phyloP scores from a whole-genome alignment of 1,140 invertebrate species.

The Diploscapter pachys region DNA sequence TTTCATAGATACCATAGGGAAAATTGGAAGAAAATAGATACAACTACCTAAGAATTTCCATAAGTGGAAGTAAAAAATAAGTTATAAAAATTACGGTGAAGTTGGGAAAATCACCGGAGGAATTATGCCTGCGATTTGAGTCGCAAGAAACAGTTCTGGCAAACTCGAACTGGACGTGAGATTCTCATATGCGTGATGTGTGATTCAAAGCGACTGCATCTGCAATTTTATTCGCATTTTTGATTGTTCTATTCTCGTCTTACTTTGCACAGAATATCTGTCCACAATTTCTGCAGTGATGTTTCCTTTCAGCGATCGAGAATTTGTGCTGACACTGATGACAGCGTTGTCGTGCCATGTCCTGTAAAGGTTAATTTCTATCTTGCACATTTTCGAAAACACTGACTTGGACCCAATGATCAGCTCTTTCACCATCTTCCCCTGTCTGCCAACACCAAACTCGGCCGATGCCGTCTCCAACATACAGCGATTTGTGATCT shows the following conservation, averaged over 20 bases:
- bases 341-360: slow-evolving; percentile 83
- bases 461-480: slow-evolving; percentile 88
- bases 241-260: background rate
- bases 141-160: slow-evolving; percentile 29
- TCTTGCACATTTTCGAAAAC: no score
- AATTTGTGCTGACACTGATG: slow-evolving; percentile 81
- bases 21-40: background rate
- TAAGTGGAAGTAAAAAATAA: background rate
- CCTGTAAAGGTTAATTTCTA: slow-evolving; percentile 61
- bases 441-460: slow-evolving; percentile 85
- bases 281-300: slow-evolving; percentile 95
- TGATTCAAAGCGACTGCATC: slow-evolving; percentile 34
- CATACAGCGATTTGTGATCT: slow-evolving; percentile 82
- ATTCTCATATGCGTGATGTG: slow-evolving; percentile 38
- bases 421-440: slow-evolving; percentile 32
- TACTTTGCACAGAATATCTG: slow-evolving; percentile 90
- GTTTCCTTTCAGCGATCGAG: slow-evolving; percentile 84
- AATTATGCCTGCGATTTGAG: background rate
- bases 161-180: slow-evolving; percentile 31
- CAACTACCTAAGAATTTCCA: background rate
- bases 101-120: no score
- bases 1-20: background rate
- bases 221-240: slow-evolving; percentile 1
- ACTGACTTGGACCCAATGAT: slow-evolving; percentile 28
- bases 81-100: background rate